Conservation (phyloP, 1,140 invertebrate species). For the Drosophila sproati region DNA sequence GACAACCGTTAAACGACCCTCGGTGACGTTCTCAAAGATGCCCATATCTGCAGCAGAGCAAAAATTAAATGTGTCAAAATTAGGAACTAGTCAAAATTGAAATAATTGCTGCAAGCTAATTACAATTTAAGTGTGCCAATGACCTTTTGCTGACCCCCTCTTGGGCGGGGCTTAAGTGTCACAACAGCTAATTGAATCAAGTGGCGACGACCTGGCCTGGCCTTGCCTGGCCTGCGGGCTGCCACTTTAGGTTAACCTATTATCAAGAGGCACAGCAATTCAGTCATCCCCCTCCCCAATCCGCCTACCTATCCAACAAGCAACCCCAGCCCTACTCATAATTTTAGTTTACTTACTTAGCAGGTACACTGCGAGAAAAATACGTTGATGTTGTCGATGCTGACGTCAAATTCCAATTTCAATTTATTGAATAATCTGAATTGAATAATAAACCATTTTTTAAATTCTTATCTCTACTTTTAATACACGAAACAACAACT, state of each 20-base stretch:
- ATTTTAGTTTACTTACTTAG: background rate
- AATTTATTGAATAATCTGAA: too few relatives aligned
- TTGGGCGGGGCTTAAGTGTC: slow-evolving; percentile 25
- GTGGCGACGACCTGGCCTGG: slow-evolving; percentile 17
- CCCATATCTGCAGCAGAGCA: slow-evolving; percentile 90
- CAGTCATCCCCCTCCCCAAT: background rate
- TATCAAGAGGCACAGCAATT: slow-evolving; percentile 18
- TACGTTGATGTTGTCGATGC: background rate
- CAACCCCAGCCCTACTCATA: background rate
- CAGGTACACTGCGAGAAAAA: background rate
- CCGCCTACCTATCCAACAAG: background rate
- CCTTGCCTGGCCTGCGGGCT: slow-evolving; percentile 28
- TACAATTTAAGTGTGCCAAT: slow-evolving; percentile 26
- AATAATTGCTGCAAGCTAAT: slow-evolving; percentile 15
- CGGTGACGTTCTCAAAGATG: slow-evolving; percentile 89
- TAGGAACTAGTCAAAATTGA: background rate
- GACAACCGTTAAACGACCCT: slow-evolving; percentile 88
- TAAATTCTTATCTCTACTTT: too few relatives aligned
- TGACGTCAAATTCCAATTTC: too few relatives aligned
- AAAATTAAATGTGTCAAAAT: background rate
- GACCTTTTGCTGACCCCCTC: background rate
- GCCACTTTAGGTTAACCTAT: slow-evolving; percentile 38
- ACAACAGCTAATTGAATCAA: slow-evolving; percentile 48
- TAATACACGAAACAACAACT: too few relatives aligned
- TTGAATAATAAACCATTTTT: too few relatives aligned